These are phyloP conservation scores for Gymnoscelis rufifasciata DNA, from an alignment of 2,888 invertebrate species.

Conservation along the genomic window DNA sequence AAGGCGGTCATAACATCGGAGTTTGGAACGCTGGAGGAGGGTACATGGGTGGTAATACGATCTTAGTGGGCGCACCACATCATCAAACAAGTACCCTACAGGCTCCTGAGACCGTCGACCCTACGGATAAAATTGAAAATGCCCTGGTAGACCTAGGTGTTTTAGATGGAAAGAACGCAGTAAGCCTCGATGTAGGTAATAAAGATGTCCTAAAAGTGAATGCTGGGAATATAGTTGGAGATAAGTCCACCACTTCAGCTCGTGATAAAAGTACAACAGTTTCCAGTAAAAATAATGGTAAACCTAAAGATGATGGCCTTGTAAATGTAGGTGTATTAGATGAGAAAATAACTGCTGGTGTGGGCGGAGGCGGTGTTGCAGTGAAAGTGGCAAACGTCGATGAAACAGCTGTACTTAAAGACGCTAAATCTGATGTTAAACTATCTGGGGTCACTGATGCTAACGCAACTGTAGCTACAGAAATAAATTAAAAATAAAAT, in stretches of 20 bases:
- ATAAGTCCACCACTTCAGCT: not conserved
- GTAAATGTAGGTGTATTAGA: not conserved
- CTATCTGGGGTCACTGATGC: too few relatives aligned
- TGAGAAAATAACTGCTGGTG: not conserved
- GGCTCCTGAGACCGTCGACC: not conserved
- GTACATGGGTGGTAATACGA: conserved; percentile 5
- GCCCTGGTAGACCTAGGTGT: not conserved
- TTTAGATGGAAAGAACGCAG: not conserved
- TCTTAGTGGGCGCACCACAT: not conserved
- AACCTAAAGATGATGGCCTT: not conserved
- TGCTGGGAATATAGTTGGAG: not conserved
- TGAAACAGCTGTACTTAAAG: too few relatives aligned
- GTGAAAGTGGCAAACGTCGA: not conserved
- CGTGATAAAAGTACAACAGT: not conserved
- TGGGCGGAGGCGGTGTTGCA: not conserved
- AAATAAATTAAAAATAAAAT: too few relatives aligned
- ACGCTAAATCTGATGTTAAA: too few relatives aligned
- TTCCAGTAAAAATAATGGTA: not conserved
- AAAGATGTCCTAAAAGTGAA: conserved; percentile 3
- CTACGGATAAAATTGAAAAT: not conserved
- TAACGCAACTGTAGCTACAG: not conserved
- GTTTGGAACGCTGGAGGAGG: conserved; percentile 18
- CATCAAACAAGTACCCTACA: too few relatives aligned
- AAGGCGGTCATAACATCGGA: conserved; percentile 9
- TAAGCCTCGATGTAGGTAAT: conserved; percentile 1